These are phyloP conservation scores for Mola mola DNA, from an alignment of 2,113 vertebrate species.

Conservation along the genomic window DNA sequence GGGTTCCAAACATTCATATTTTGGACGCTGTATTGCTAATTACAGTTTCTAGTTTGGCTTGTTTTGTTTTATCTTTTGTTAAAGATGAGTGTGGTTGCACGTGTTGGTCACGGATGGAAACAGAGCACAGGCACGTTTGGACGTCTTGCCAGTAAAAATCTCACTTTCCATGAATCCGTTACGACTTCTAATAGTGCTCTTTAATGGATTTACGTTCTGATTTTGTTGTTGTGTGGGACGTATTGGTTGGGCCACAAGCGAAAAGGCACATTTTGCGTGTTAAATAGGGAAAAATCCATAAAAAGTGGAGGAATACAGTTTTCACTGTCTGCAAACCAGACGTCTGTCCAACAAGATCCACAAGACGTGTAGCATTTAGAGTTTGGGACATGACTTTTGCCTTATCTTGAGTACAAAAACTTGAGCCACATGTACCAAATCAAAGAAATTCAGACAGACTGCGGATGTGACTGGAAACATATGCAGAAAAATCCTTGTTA, in stretches of 20 bases:
- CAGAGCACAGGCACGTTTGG: too few relatives aligned
- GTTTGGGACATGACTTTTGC: conserved; percentile 5
- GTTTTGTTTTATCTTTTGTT: too few relatives aligned
- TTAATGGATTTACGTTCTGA: too few relatives aligned
- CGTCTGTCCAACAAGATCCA: background rate
- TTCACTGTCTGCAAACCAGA: background rate
- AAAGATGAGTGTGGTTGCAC: too few relatives aligned
- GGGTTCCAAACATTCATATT: too few relatives aligned
- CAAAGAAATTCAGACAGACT: conserved; percentile 13
- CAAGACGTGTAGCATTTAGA: conserved; percentile 21
- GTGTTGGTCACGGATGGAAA: too few relatives aligned
- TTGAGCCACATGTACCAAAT: conserved; percentile 45
- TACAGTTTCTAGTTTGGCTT: too few relatives aligned
- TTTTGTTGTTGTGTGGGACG: conserved; percentile 1
- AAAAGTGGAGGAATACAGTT: background rate
- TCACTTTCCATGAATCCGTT: too few relatives aligned
- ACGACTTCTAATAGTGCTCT: too few relatives aligned
- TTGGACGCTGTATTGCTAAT: too few relatives aligned
- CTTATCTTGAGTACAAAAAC: conserved; percentile 56
- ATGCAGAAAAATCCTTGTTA: conserved; percentile 24
- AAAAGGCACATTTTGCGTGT: too few relatives aligned
- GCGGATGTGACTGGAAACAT: conserved; percentile 40
- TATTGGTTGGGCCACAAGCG: background rate
- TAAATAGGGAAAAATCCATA: background rate
- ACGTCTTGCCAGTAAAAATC: too few relatives aligned